phyloP scores from a whole-genome alignment of 2,113 vertebrate genomes.

The Nothobranchius furzeri region DNA sequence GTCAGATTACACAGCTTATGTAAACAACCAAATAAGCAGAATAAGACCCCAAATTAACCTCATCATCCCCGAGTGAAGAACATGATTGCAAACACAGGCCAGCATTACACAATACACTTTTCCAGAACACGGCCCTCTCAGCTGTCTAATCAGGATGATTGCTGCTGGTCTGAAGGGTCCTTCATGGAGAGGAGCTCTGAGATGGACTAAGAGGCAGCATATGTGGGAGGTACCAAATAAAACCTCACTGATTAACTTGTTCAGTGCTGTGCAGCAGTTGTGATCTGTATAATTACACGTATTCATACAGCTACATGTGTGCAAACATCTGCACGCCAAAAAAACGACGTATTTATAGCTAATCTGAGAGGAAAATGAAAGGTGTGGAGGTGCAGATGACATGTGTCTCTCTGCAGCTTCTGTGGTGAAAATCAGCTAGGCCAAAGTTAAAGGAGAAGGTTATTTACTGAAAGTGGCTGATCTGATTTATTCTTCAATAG shows the following conservation, averaged over 20 bases:
- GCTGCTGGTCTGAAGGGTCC: slow-evolving; percentile 73
- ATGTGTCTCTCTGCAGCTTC: slow-evolving; percentile 24
- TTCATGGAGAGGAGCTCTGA: slow-evolving; percentile 64
- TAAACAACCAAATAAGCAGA: slow-evolving; percentile 51
- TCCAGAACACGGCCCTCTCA: slow-evolving; percentile 57
- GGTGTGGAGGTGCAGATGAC: not conserved
- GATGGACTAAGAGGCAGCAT: slow-evolving; percentile 48
- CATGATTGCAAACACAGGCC: slow-evolving; percentile 55
- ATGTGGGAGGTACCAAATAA: slow-evolving; percentile 69
- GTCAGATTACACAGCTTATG: slow-evolving; percentile 23
- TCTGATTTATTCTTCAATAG: slow-evolving; percentile 59
- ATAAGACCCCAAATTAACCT: slow-evolving; percentile 57
- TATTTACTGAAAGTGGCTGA: slow-evolving; percentile 36
- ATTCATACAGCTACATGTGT: slow-evolving; percentile 1
- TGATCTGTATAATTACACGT: not conserved
- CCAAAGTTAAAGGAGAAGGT: slow-evolving; percentile 42
- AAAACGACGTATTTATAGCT: slow-evolving; percentile 6
- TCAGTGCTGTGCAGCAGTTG: slow-evolving; percentile 15
- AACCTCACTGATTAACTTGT: slow-evolving; percentile 65
- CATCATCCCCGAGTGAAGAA: slow-evolving; percentile 58
- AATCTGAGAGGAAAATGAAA: slow-evolving; percentile 39
- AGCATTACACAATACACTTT: slow-evolving; percentile 53
- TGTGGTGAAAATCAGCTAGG: slow-evolving; percentile 37
- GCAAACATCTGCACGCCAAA: not conserved
- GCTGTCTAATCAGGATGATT: slow-evolving; percentile 78